Percentiles rank a stretch among this genome's conserved stretches.
phyloP scores from a whole-genome alignment of 2,888 invertebrate genomes.

The Celastrina argiolus region DNA sequence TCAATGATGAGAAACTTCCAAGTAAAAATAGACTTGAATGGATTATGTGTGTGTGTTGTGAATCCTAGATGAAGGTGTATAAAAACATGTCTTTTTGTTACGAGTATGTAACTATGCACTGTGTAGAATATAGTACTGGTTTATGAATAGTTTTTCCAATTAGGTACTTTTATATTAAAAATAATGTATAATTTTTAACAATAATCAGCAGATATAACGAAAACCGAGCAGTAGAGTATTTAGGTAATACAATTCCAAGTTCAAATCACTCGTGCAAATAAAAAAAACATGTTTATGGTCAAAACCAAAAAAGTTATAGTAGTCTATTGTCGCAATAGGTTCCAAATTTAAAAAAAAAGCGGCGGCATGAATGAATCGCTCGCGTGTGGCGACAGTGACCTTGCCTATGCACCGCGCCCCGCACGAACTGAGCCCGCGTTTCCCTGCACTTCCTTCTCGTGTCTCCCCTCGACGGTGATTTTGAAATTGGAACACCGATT shows the following conservation, averaged over 20 bases:
- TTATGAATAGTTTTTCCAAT: neutral
- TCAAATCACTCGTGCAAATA: neutral
- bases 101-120: too few relatives aligned
- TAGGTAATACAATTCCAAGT: too few relatives aligned
- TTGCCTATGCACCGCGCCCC: slow-evolving; percentile 50
- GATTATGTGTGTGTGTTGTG: neutral
- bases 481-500: slow-evolving; percentile 27
- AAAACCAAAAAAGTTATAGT: too few relatives aligned
- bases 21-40: slow-evolving; percentile 7
- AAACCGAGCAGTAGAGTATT: too few relatives aligned
- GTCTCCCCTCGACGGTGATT: slow-evolving; percentile 28
- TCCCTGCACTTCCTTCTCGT: slow-evolving; percentile 34
- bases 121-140: too few relatives aligned
- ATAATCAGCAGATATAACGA: too few relatives aligned
- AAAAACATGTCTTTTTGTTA: neutral
- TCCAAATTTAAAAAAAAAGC: slow-evolving; percentile 32
- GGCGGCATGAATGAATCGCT: slow-evolving; percentile 55
- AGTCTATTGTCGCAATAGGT: slow-evolving; percentile 8
- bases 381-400: slow-evolving; percentile 66
- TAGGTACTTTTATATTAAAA: too few relatives aligned
- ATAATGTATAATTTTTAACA: too few relatives aligned
- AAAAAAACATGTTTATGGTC: neutral
- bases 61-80: neutral
- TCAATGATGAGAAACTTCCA: neutral
- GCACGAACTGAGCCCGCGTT: slow-evolving; percentile 63